A percentile compares a stretch with the other conserved stretches of the same genome.
These are phyloP conservation scores for Belgica antarctica DNA, from an alignment of 2,888 invertebrate species.

Conservation along the genomic window DNA sequence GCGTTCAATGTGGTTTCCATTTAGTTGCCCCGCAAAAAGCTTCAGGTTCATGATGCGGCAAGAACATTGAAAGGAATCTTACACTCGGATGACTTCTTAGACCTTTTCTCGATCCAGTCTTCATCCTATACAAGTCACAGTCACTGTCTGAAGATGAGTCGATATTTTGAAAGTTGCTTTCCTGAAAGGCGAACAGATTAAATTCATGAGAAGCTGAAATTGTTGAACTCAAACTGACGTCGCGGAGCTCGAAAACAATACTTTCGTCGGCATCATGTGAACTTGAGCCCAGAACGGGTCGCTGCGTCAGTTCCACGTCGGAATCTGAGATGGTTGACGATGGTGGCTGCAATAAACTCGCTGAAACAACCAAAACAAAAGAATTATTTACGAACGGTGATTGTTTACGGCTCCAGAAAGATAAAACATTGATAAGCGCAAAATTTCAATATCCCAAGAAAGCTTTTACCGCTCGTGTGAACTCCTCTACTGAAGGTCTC, in stretches of 20 bases:
- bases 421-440: no score
- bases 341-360: not conserved
- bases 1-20: no score
- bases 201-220: constrained; percentile 12
- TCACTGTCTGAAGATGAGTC: no score
- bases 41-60: not conserved
- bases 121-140: constrained; percentile 27
- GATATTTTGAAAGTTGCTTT: not conserved
- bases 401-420: not conserved
- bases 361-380: not conserved
- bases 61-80: constrained; percentile 18
- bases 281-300: not conserved
- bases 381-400: no score
- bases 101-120: constrained; percentile 8
- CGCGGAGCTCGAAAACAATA: not conserved
- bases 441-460: no score
- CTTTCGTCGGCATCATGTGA: not conserved
- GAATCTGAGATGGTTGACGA: not conserved
- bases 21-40: not conserved
- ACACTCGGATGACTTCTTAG: constrained; percentile 2
- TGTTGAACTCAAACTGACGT: not conserved
- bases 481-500: not conserved
- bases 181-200: not conserved
- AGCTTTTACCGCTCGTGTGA: constrained; percentile 3
- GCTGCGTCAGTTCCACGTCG: not conserved